Base-by-base conservation (phyloP, 1,140 invertebrate species). In the Macrotrachela quadricornifera region DNA sequence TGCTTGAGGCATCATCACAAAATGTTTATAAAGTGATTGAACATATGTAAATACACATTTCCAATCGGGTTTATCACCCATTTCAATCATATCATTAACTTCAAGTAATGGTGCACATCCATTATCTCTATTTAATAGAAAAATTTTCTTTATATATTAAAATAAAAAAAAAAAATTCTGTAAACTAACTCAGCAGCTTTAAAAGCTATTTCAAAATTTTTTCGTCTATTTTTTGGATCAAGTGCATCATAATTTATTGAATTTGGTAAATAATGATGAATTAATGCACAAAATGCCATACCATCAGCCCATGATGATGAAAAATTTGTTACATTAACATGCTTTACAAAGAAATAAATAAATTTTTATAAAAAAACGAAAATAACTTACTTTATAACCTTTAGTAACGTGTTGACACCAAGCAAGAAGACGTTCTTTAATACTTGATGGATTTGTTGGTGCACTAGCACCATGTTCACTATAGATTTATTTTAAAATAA, bases 11-110 rank as follows among this genome's bases (percentile, higher is more conserved):
- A 42, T 42, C 41, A 14, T 42, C 2, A 15, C 41, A 10, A 46
- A 15, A 11, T 50, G 45, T 40, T 43, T 11, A 40, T 96, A 91
- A 67, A 95, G 82, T 59, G 82, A 83, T 73, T 97, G 91, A 47
- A 96, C 86, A 68, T 96, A 96, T 44, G 90, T 94, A 73, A 96
- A 97, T 40, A 97, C 88, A 71, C 90, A 97, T 71, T 97, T 97
- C 88, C 88, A 96, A 72, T 97, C 91, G 14, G 92, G 91, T 54
- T 67, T 69, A 60, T 73, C 47, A 16, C 54, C 54, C 54, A 55
- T 55, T 44, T 50, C n/a, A 15, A 55, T 10, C 54, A 55, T 55
- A 36, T 55, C 54, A 15, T 55, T 48, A 0, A 46, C 37, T 4
- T 55, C 54, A 16, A 55, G 36, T 41, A 55, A 36, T 18, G 48